These are phyloP conservation scores for Leptoclinus maculatus DNA, from an alignment of 2,797 vertebrate species.

Conservation along the genomic window DNA sequence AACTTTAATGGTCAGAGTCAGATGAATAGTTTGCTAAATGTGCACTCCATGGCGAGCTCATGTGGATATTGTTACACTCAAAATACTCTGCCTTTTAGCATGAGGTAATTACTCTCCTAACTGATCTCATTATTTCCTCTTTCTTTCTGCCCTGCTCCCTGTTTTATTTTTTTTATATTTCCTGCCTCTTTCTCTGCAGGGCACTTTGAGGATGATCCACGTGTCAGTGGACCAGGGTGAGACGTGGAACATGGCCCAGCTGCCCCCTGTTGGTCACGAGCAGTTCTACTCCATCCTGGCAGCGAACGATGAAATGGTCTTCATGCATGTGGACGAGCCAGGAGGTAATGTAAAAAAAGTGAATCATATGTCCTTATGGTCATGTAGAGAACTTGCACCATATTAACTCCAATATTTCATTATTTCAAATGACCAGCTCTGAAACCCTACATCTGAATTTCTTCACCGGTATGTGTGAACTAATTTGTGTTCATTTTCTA, in stretches of 20 bases:
- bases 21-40: not conserved
- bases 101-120: not conserved
- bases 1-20: not conserved
- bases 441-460: not conserved
- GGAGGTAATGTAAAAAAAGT: constrained; percentile 77
- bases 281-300: constrained; percentile 97
- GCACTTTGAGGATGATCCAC: constrained; percentile 87
- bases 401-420: not conserved
- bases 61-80: not conserved
- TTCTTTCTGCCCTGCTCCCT: not conserved
- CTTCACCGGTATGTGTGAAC: not conserved
- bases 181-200: constrained; percentile 60
- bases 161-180: not conserved
- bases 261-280: constrained; percentile 92
- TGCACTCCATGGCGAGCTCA: not conserved
- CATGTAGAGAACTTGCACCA: not conserved
- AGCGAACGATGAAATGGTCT: constrained; percentile 94
- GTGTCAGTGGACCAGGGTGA: constrained; percentile 92
- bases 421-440: not conserved
- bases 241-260: constrained; percentile 94
- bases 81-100: not conserved
- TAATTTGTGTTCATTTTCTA: not conserved
- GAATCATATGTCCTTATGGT: not conserved
- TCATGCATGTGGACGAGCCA: constrained; percentile 96
- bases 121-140: not conserved